Evolutionary conservation across 2,113 vertebrate species (phyloP), one percentile per base, ranked within the genome.

Genomic region (Neotragus pygmaeus): DNA sequence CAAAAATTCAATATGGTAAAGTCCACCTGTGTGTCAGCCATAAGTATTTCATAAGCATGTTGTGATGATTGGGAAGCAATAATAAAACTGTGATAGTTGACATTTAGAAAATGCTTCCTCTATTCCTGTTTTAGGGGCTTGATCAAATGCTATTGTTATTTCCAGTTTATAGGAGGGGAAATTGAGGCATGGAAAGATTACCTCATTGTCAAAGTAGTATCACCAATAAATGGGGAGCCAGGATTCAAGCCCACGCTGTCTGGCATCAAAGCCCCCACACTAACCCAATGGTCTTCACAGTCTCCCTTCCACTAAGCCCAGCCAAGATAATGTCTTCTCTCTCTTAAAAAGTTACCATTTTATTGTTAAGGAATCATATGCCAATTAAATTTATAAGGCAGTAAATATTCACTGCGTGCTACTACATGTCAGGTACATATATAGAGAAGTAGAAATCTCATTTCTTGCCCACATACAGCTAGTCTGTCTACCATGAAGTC

Each of bases 321-420:
- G 91, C 87, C 95, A 97, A 95, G 51, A 93, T 39, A 30, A 80
- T 16, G 64, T 60, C 89, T 88, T 75, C 94, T 78, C 57, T 85
- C 86, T 62, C 82, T 96, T 60, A 51, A 80, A 88, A 96, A 84
- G 47, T 49, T 55, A 75, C 39, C 15, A 0, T 87, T 88, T 96
- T 82, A 80, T 88, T 87, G 87, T 89, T 57, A 70, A 94, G 60
- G 70, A 77, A 96, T 94, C 83, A 28, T 39, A 95, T 21, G 25
- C 82, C 91, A 66, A 88, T 95, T 95, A 90, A 90, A 92, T 95
- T 60, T 92, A 91, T 55, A 64, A 94, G 75, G 9, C 21, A 64
- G 60, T 78, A 94, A 95, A 89, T 78, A 82, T 30, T 88, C 94
- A 85, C 2, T 66, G 49, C 96, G 49, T 53, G 96, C 88, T 95